Percentiles rank a stretch among this genome's conserved stretches.
Conservation (phyloP, 2,888 invertebrate genomes). For the Vandiemenella viatica region DNA sequence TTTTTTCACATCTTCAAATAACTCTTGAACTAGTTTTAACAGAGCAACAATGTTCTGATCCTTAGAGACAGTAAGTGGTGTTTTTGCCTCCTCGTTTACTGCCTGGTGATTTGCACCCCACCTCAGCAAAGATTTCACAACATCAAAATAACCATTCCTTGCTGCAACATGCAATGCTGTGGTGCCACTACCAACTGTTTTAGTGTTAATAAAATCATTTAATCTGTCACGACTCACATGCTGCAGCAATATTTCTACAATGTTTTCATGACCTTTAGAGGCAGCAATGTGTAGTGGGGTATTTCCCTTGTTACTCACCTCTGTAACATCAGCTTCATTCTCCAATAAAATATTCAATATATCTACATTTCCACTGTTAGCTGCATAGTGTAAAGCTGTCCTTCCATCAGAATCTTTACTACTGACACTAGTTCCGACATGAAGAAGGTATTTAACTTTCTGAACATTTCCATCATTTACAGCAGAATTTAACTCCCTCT, state of each 20-base stretch:
- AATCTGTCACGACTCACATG: constrained; percentile 11
- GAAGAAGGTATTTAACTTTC: background rate
- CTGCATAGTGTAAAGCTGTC: constrained; percentile 18
- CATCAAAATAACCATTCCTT: constrained; percentile 14
- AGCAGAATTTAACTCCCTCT: background rate
- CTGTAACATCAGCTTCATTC: constrained; percentile 13
- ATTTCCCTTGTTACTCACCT: background rate
- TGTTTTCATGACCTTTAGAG: background rate
- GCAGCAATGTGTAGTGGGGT: constrained; percentile 3
- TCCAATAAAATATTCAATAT: constrained; percentile 14
- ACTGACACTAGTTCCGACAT: constrained; percentile 1
- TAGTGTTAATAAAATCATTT: constrained; percentile 18
- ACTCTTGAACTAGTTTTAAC: constrained; percentile 15
- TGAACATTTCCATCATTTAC: background rate
- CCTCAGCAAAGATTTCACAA: constrained; percentile 15
- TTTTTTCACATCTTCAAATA: constrained; percentile 14
- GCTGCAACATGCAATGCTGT: constrained; percentile 18
- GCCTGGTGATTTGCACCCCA: constrained; percentile 17
- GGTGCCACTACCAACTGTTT: constrained; percentile 12
- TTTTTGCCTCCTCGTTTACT: constrained; percentile 16
- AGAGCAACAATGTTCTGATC: constrained; percentile 13
- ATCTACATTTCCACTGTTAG: constrained; percentile 9
- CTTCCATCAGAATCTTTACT: constrained; percentile 10
- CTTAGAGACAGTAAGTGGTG: constrained; percentile 16
- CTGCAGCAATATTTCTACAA: constrained; percentile 2